Evolutionary conservation across 2,113 vertebrate species (phyloP), one percentile per base, ranked within the genome.

Genomic region (Canis aureus): DNA sequence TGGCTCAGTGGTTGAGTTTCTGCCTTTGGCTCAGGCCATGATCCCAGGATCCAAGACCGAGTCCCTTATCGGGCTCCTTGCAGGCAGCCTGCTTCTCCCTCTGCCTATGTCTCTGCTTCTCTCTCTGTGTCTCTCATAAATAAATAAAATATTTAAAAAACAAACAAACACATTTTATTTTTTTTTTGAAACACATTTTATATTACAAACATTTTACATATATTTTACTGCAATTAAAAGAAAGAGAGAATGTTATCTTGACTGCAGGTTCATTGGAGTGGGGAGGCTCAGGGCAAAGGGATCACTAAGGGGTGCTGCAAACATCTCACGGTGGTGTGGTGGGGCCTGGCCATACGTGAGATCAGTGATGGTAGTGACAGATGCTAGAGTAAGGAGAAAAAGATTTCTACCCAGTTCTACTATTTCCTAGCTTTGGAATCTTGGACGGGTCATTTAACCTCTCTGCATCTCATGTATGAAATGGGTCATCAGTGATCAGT

Each of bases 241-340:
- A 49, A 32, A 71, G 32, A 59, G 53, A 83, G 51, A 57, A 51
- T 19, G 11, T 23, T n/a, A n/a, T 74, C 25, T 51, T 51, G 51
- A 67, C 20, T 25, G 29, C 55, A 29, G 53, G 9, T 51, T 60
- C 13, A 43, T 7, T 43, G 49, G 11, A 49, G 64, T 2, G 13
- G 69, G n/a, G 66, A 69, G 23, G 15, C 17, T 60, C 5, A 16
- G 29, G 32, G 23, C 23, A 92, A 20, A 35, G 15, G 23, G 35
- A 23, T 25, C 22, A 16, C 9, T 0, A 2, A 8, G 35, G 12
- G 2, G 0, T 2, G 11, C 51, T 73, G 27, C 0, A 16, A 49
- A 76, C 7, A 6, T 74, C 3, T 80, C n/a, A 53, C 32, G 71
- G 91, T n/a, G 3, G 49, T 32, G 0, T 51, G 66, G 29, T 16